Percentiles rank a stretch among this genome's conserved stretches.
phyloP scores from a whole-genome alignment of 2,797 vertebrate genomes.

The Megalops cyprinoides region DNA sequence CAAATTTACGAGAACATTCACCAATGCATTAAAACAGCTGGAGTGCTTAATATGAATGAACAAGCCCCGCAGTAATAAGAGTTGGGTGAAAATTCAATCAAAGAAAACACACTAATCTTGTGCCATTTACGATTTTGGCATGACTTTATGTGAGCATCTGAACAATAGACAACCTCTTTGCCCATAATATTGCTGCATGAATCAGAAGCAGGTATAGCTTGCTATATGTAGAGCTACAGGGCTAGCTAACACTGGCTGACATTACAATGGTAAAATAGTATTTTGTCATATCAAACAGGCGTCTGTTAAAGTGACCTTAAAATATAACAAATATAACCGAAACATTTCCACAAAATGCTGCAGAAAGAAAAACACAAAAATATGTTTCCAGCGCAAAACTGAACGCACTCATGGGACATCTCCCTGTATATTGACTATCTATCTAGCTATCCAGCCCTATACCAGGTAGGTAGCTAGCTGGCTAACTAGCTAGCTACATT shows the following conservation, averaged over 20 bases:
- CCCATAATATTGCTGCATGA: neutral
- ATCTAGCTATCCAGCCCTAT: neutral
- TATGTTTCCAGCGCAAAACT: neutral
- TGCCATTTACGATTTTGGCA: neutral
- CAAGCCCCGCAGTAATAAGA: neutral
- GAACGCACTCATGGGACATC: neutral
- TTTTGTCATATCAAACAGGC: neutral
- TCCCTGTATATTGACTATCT: slow-evolving; percentile 5
- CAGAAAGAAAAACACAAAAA: neutral
- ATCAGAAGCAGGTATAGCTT: slow-evolving; percentile 4
- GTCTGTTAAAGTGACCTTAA: slow-evolving; percentile 26
- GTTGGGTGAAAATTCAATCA: neutral
- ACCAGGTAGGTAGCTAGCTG: neutral
- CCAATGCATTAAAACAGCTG: neutral
- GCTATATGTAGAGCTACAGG: neutral
- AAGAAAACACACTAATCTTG: neutral
- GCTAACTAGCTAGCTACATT: slow-evolving; percentile 7
- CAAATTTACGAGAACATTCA: slow-evolving; percentile 22
- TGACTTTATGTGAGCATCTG: neutral
- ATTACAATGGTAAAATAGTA: neutral
- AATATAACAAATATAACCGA: slow-evolving; percentile 8
- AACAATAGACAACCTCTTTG: neutral
- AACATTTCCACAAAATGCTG: neutral
- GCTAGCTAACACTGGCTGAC: slow-evolving; percentile 14
- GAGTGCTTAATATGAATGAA: neutral